These are phyloP conservation scores for Papilio protenor DNA, from an alignment of 2,888 invertebrate species.

Conservation along the genomic window DNA sequence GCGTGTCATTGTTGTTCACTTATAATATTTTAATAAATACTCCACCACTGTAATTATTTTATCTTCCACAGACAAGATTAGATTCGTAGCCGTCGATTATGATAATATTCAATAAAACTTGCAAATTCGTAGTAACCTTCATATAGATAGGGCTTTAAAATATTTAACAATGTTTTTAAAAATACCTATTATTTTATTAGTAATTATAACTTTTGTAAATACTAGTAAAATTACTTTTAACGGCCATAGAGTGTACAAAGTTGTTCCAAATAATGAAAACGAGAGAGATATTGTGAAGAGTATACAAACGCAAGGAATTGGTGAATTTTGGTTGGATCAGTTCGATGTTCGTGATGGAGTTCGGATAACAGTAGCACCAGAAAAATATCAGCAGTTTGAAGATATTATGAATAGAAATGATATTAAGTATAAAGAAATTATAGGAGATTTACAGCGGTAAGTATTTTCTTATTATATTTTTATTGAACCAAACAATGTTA, in stretches of 20 bases:
- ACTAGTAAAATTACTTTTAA: slow-evolving; percentile 69
- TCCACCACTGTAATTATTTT: background rate
- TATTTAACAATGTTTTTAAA: slow-evolving; percentile 27
- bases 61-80: slow-evolving; percentile 22
- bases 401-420: slow-evolving; percentile 48
- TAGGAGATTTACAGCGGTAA: slow-evolving; percentile 69
- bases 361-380: slow-evolving; percentile 65
- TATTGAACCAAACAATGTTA: background rate
- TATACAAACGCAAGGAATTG: slow-evolving; percentile 67
- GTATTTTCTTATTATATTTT: slow-evolving; percentile 40
- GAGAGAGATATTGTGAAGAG: slow-evolving; percentile 77
- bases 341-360: slow-evolving; percentile 63
- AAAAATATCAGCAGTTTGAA: slow-evolving; percentile 56
- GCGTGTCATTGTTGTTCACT: background rate
- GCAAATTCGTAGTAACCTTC: slow-evolving; percentile 20
- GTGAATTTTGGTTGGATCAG: slow-evolving; percentile 71
- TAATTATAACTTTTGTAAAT: slow-evolving; percentile 17
- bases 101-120: background rate
- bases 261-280: slow-evolving; percentile 74
- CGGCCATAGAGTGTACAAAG: slow-evolving; percentile 84
- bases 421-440: slow-evolving; percentile 57
- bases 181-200: slow-evolving; percentile 52
- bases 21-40: background rate
- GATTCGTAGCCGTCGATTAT: slow-evolving; percentile 7
- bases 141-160: background rate